Conservation (phyloP, 1,140 invertebrate genomes). For the Diorhabda elongata region DNA sequence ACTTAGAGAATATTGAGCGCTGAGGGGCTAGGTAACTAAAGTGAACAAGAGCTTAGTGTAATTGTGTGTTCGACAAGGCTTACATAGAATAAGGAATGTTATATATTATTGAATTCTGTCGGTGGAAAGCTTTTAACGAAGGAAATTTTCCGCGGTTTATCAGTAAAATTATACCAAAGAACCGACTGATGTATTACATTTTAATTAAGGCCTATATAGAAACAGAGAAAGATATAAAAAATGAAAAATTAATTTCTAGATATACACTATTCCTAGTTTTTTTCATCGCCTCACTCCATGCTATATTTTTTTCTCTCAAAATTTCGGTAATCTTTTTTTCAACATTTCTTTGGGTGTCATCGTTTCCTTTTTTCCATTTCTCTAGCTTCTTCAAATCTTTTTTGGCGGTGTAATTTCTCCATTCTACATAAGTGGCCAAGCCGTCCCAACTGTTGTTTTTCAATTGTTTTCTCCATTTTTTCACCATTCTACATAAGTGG, state of each 20-base stretch:
- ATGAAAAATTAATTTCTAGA: neutral
- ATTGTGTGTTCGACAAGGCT: constrained; percentile 1
- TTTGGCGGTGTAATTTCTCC: no score
- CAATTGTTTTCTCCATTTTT: no score
- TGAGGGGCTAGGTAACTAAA: neutral
- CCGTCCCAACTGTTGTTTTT: no score
- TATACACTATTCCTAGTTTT: neutral
- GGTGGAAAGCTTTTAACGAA: neutral
- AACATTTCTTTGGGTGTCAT: no score
- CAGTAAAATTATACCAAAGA: neutral
- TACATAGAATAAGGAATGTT: neutral
- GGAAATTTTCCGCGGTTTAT: neutral
- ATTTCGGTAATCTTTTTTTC: no score
- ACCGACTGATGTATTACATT: neutral
- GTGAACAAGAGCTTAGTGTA: constrained; percentile 2
- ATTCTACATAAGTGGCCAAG: no score
- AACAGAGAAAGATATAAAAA: neutral
- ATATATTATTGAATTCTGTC: neutral
- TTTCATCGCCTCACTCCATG: no score
- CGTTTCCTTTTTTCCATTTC: no score
- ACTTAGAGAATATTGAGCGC: neutral
- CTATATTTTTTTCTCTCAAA: no score
- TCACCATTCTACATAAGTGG: no score
- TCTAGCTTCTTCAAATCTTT: no score
- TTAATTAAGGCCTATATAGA: neutral